phyloP scores from a whole-genome alignment of 2,113 vertebrate species.

The Lipophrys pholis region DNA sequence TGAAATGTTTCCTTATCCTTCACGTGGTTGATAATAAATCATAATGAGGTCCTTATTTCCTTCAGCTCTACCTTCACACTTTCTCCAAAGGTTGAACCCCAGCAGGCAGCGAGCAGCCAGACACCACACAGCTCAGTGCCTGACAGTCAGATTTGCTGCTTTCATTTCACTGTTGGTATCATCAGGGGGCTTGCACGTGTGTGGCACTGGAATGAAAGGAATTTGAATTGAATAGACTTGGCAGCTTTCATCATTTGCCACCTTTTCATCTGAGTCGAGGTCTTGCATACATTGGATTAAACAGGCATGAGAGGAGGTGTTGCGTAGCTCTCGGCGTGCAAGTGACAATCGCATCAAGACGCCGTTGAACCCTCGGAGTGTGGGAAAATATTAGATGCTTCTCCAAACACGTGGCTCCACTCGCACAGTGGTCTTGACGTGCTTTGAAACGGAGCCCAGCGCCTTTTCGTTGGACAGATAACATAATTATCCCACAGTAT shows the following conservation, averaged over 20 bases:
- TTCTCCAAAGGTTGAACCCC: slow-evolving; percentile 17
- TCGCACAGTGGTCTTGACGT: too few relatives aligned
- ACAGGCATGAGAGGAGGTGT: slow-evolving; percentile 58
- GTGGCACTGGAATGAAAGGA: slow-evolving; percentile 72
- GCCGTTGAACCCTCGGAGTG: slow-evolving; percentile 36
- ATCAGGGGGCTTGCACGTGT: slow-evolving; percentile 65
- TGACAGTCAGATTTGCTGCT: slow-evolving; percentile 64
- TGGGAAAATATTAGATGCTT: slow-evolving; percentile 46
- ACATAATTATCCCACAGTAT: slow-evolving; percentile 21
- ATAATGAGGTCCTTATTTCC: slow-evolving; percentile 37
- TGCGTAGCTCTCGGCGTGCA: slow-evolving; percentile 38
- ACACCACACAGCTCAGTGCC: slow-evolving; percentile 57
- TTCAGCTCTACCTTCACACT: slow-evolving; percentile 3
- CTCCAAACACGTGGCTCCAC: slow-evolving; percentile 24
- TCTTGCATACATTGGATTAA: slow-evolving; percentile 63
- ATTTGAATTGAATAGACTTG: slow-evolving; percentile 68
- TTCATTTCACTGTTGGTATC: slow-evolving; percentile 70
- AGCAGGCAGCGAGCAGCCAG: slow-evolving; percentile 51
- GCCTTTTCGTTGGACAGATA: slow-evolving; percentile 37
- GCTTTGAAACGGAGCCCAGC: neutral
- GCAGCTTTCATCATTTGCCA: slow-evolving; percentile 67
- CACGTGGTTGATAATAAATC: slow-evolving; percentile 26
- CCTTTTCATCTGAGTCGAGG: slow-evolving; percentile 71
- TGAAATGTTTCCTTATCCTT: slow-evolving; percentile 16
- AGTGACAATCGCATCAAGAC: slow-evolving; percentile 48